phyloP scores from a whole-genome alignment of 2,888 invertebrate genomes.

The Entomobrya proxima region DNA sequence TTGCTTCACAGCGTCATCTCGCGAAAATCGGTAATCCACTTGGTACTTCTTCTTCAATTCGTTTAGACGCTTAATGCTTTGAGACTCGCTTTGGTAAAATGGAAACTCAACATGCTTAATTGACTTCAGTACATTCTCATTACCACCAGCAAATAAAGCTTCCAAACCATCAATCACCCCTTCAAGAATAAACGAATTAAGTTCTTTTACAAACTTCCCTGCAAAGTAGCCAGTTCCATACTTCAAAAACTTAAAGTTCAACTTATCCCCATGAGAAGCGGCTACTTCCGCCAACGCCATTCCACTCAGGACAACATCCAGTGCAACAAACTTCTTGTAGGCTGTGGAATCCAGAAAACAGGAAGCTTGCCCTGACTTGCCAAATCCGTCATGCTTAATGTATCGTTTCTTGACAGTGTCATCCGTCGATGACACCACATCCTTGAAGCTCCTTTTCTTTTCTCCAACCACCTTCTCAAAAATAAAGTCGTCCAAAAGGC shows the following conservation, averaged over 20 bases:
- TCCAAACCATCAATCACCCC: constrained; percentile 69
- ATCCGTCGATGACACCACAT: background rate
- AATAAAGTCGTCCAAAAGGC: constrained; percentile 66
- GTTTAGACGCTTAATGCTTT: constrained; percentile 10
- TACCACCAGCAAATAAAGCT: constrained; percentile 29
- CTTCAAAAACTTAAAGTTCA: constrained; percentile 70
- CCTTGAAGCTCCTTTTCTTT: constrained; percentile 46
- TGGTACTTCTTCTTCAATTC: constrained; percentile 35
- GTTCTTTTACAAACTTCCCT: constrained; percentile 50
- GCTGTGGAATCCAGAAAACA: constrained; percentile 59
- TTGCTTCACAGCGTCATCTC: constrained; percentile 66
- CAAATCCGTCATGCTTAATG: constrained; percentile 33
- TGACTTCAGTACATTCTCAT: constrained; percentile 15
- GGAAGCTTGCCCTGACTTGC: background rate
- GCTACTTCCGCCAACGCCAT: constrained; percentile 54
- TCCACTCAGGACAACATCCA: constrained; percentile 63
- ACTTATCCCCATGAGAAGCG: constrained; percentile 11
- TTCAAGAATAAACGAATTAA: constrained; percentile 38
- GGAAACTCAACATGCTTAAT: constrained; percentile 65
- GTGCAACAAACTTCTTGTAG: constrained; percentile 63
- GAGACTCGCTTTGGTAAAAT: constrained; percentile 47
- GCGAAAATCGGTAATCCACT: constrained; percentile 40
- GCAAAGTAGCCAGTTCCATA: constrained; percentile 71
- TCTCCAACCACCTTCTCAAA: constrained; percentile 69
- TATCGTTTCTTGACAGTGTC: constrained; percentile 27